These are phyloP conservation scores for Charanyca ferruginea DNA, from an alignment of 2,888 invertebrate genomes.

Conservation along the genomic window DNA sequence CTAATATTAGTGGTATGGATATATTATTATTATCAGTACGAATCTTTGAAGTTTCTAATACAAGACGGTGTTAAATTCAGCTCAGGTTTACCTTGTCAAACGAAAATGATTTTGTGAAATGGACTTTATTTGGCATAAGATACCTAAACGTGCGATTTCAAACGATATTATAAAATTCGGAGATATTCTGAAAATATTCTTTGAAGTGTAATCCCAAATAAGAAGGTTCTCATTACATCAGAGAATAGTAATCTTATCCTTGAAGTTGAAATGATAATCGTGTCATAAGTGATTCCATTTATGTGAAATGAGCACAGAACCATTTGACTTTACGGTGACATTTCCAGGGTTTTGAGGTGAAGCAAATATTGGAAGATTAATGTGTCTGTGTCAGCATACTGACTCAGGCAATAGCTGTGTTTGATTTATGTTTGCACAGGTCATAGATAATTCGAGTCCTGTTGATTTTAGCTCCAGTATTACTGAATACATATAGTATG, in stretches of 20 bases:
- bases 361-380: slow-evolving; percentile 14
- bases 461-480: not conserved
- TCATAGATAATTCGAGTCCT: not conserved
- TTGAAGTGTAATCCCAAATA: slow-evolving; percentile 4
- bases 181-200: slow-evolving; percentile 7
- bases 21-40: no score
- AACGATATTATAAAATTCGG: slow-evolving; percentile 2
- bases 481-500: not conserved
- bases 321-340: slow-evolving; percentile 25
- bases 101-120: slow-evolving; percentile 1
- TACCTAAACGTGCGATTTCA: not conserved
- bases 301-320: slow-evolving; percentile 16
- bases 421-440: not conserved
- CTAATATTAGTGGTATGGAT: no score
- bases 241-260: slow-evolving; percentile 9
- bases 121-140: not conserved
- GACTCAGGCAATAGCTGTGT: not conserved
- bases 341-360: slow-evolving; percentile 1
- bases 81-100: slow-evolving; percentile 1
- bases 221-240: slow-evolving; percentile 2
- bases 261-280: slow-evolving; percentile 14
- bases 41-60: not conserved
- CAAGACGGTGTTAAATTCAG: slow-evolving; percentile 16
- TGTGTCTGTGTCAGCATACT: not conserved
- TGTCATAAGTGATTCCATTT: slow-evolving; percentile 15